Evolutionary conservation across 2,113 vertebrate genomes (phyloP).

Genomic region (Crocuta crocuta): DNA sequence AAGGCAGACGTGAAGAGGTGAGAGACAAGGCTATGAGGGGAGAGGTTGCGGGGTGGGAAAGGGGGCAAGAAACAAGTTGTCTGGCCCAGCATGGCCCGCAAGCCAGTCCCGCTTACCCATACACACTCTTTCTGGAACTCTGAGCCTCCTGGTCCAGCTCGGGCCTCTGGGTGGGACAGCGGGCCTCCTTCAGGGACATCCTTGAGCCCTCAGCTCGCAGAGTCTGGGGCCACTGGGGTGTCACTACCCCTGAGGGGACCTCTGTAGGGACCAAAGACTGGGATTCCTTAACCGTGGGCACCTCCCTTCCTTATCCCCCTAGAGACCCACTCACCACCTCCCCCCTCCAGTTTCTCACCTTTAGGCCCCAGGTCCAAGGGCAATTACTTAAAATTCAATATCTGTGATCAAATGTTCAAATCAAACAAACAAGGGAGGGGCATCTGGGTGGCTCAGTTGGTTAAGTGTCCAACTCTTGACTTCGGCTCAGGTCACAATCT

Average conservation of each 20-base stretch:
- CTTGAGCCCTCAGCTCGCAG: background rate
- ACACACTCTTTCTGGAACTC: background rate
- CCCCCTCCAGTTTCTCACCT: background rate
- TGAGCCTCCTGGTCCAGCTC: background rate
- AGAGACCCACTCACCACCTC: background rate
- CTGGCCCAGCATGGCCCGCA: background rate
- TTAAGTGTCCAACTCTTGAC: too few relatives aligned
- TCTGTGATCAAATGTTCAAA: background rate
- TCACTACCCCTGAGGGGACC: background rate
- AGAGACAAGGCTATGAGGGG: background rate
- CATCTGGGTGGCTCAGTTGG: too few relatives aligned
- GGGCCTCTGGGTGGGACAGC: fast-evolving
- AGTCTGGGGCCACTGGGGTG: fast-evolving
- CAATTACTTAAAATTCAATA: background rate
- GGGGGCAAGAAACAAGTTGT: background rate
- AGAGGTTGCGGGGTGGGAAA: background rate
- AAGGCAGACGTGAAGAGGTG: background rate
- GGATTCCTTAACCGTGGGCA: background rate
- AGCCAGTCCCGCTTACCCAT: background rate
- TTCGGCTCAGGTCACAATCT: too few relatives aligned
- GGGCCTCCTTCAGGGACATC: background rate
- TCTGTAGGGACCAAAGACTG: background rate
- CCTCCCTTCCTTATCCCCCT: background rate
- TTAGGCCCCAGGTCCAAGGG: background rate
- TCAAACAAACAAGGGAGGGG: background rate